These are phyloP conservation scores for Diabrotica balteata DNA, from an alignment of 2,888 invertebrate genomes.

Conservation along the genomic window DNA sequence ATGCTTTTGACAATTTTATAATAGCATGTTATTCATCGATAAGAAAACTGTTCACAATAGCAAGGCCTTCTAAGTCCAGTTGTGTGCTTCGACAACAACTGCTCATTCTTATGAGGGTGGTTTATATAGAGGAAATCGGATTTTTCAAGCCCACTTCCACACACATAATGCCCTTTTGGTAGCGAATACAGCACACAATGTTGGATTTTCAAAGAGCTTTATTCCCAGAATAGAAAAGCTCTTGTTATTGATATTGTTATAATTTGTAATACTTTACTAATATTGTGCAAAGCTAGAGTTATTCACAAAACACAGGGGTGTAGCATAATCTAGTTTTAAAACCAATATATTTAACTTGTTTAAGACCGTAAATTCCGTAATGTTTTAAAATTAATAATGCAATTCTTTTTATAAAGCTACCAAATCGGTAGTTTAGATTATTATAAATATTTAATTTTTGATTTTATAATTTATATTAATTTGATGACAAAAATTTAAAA, in stretches of 20 bases:
- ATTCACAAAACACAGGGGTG: constrained; percentile 23
- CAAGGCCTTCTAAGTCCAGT: constrained; percentile 38
- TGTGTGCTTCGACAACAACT: constrained; percentile 41
- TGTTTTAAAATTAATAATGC: too few species aligned
- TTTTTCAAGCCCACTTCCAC: constrained; percentile 62
- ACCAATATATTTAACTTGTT: too few species aligned
- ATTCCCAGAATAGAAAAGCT: constrained; percentile 43
- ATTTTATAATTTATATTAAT: too few species aligned
- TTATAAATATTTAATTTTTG: too few species aligned
- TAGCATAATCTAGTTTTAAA: background rate
- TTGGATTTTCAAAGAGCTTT: constrained; percentile 53
- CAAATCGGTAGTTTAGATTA: too few species aligned
- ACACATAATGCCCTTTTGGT: constrained; percentile 53
- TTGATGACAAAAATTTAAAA: too few species aligned
- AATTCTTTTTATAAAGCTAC: too few species aligned
- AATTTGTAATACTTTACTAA: constrained; percentile 47
- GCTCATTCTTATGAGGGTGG: constrained; percentile 55
- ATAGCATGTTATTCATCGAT: constrained; percentile 39
- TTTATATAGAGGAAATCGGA: constrained; percentile 59
- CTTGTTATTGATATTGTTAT: constrained; percentile 54
- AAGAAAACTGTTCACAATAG: constrained; percentile 39
- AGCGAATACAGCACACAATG: constrained; percentile 51
- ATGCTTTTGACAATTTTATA: constrained; percentile 41
- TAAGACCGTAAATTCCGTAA: too few species aligned
- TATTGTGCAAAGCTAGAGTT: constrained; percentile 41